Percentiles rank a stretch among this genome's conserved stretches.
Conservation (phyloP, 2,797 vertebrate genomes). For the Heteromormyrus szaboi region DNA sequence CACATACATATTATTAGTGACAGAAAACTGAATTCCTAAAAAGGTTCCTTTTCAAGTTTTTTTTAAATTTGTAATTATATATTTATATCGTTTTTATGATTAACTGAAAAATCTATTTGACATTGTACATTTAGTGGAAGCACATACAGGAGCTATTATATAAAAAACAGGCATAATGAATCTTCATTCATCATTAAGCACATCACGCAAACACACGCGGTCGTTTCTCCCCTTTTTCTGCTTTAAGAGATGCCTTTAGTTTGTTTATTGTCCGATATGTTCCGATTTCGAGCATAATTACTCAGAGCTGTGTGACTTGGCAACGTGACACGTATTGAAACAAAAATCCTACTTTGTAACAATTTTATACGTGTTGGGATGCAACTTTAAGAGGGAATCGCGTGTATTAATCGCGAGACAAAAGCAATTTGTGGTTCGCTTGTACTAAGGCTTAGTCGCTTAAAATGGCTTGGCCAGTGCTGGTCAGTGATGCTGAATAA, state of each 20-base stretch:
- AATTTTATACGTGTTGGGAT: not conserved
- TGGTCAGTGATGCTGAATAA: not conserved
- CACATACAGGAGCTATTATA: not conserved
- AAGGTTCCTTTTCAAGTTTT: not conserved
- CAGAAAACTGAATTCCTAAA: not conserved
- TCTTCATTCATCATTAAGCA: not conserved
- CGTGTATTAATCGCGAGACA: not conserved
- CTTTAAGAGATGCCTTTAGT: not conserved
- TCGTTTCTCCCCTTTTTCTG: not conserved
- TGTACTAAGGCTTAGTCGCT: not conserved
- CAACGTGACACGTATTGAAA: not conserved
- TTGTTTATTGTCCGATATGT: not conserved
- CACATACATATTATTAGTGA: not conserved
- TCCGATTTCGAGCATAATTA: not conserved
- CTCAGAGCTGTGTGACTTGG: not conserved
- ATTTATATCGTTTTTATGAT: not conserved
- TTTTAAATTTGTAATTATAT: not conserved
- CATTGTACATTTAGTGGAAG: not conserved
- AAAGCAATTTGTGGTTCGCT: not conserved
- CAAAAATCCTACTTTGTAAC: not conserved
- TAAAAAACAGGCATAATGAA: not conserved
- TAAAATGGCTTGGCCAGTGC: not conserved
- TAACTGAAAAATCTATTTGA: not conserved
- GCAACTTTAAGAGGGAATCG: not conserved
- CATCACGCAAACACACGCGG: not conserved